Conservation (phyloP, 2,797 vertebrate genomes). For the Eutrigla gurnardus region DNA sequence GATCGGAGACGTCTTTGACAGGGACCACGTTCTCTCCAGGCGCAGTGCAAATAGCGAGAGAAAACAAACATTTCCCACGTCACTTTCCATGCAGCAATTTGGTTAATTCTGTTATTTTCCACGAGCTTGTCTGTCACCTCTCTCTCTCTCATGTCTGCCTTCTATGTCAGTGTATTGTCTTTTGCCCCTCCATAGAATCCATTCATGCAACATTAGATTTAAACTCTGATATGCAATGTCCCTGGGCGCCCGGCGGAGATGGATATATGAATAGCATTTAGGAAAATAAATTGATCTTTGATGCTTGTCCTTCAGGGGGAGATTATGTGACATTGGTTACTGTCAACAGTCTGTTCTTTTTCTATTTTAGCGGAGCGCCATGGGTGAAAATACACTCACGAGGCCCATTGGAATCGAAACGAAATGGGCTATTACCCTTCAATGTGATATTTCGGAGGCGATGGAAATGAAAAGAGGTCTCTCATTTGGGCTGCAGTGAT, state of each 20-base stretch:
- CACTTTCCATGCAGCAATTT: conserved; percentile 42
- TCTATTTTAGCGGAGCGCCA: conserved; percentile 76
- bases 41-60: conserved; percentile 15
- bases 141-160: conserved; percentile 35
- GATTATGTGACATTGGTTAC: conserved; percentile 84
- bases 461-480: conserved; percentile 77
- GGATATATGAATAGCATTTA: conserved; percentile 81
- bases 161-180: conserved; percentile 64
- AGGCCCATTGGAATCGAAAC: conserved; percentile 73
- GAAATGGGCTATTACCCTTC: conserved; percentile 81
- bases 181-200: conserved; percentile 58
- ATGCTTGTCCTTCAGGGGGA: conserved; percentile 83
- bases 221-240: conserved; percentile 70
- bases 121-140: conserved; percentile 56
- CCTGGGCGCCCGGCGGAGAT: conserved; percentile 67
- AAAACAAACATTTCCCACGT: conserved; percentile 43
- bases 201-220: conserved; percentile 75
- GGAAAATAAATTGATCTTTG: conserved; percentile 84
- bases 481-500: conserved; percentile 75
- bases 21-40: background rate
- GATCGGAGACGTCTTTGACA: conserved; percentile 13
- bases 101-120: conserved; percentile 56
- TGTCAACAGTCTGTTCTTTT: conserved; percentile 81
- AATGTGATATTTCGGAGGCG: conserved; percentile 74
- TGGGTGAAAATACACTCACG: conserved; percentile 72